These are phyloP conservation scores for Halocaridina rubra DNA, from an alignment of 2,888 invertebrate genomes.

Conservation along the genomic window DNA sequence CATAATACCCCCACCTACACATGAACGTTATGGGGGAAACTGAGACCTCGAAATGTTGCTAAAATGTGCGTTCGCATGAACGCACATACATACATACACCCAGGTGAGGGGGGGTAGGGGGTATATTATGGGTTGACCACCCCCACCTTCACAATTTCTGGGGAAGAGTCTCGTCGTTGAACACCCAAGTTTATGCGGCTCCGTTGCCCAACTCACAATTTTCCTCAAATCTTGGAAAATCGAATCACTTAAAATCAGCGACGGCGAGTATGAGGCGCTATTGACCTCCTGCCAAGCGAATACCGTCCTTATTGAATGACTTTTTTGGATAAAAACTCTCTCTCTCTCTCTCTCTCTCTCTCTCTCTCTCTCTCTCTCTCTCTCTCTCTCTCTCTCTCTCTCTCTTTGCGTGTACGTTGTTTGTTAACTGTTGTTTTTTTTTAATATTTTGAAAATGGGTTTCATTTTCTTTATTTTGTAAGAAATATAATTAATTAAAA, in stretches of 20 bases:
- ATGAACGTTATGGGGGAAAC: constrained; percentile 1
- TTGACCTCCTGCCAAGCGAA: background rate
- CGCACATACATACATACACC: background rate
- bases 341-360: background rate
- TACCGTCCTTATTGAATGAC: constrained; percentile 32
- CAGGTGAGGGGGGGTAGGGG: background rate
- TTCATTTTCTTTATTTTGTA: background rate
- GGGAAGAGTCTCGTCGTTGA: constrained; percentile 32
- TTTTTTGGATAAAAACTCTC: background rate
- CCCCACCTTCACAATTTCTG: constrained; percentile 42
- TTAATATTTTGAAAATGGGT: background rate
- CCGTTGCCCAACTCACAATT: constrained; percentile 43
- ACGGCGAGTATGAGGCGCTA: constrained; percentile 12
- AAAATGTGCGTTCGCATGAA: constrained; percentile 35
- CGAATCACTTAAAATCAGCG: constrained; percentile 22
- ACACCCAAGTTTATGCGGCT: constrained; percentile 41
- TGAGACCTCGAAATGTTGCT: constrained; percentile 1
- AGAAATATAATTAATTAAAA: background rate
- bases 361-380: background rate
- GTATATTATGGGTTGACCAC: background rate
- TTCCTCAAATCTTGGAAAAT: constrained; percentile 59
- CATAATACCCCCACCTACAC: background rate
- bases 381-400: background rate
- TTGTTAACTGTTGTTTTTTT: background rate
- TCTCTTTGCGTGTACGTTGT: background rate